Evolutionary conservation across 2,113 vertebrate genomes (phyloP).

Genomic region (Bothrops jararaca): DNA sequence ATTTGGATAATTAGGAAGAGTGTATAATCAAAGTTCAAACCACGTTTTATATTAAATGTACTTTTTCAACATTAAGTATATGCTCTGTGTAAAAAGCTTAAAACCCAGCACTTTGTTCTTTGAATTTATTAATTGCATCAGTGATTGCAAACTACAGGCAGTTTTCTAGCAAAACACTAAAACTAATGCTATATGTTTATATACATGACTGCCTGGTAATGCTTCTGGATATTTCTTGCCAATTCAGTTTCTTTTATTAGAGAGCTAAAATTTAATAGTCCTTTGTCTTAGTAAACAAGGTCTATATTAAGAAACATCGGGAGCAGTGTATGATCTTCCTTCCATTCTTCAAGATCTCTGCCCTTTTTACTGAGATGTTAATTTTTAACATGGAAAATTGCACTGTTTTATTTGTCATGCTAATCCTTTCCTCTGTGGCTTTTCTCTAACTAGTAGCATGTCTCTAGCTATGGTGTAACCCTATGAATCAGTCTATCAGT

Average conservation of each 20-base stretch:
- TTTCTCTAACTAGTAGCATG: not conserved
- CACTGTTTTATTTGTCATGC: conserved; percentile 31
- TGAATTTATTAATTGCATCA: conserved; percentile 27
- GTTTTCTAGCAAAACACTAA: conserved; percentile 42
- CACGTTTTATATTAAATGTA: not conserved
- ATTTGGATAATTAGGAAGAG: not conserved
- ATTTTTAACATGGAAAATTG: conserved; percentile 46
- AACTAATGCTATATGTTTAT: conserved; percentile 34
- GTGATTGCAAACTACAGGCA: conserved; percentile 43
- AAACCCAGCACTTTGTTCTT: conserved; percentile 25
- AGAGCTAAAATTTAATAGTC: conserved; percentile 45
- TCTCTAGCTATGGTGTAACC: conserved; percentile 22
- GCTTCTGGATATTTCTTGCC: conserved; percentile 42
- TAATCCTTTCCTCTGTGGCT: conserved; percentile 55
- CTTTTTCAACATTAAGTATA: not conserved
- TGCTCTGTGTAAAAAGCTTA: conserved; percentile 15
- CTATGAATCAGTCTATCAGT: conserved; percentile 2
- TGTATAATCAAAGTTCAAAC: not conserved
- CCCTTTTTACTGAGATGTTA: conserved; percentile 52
- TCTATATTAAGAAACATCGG: conserved; percentile 18
- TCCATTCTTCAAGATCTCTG: conserved; percentile 44
- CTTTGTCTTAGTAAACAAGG: conserved; percentile 44
- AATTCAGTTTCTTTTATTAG: conserved; percentile 50
- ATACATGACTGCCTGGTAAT: not conserved
- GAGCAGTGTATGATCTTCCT: conserved; percentile 38